Base-by-base conservation (phyloP, 2,888 invertebrate species). In the Conus canariensis region DNA sequence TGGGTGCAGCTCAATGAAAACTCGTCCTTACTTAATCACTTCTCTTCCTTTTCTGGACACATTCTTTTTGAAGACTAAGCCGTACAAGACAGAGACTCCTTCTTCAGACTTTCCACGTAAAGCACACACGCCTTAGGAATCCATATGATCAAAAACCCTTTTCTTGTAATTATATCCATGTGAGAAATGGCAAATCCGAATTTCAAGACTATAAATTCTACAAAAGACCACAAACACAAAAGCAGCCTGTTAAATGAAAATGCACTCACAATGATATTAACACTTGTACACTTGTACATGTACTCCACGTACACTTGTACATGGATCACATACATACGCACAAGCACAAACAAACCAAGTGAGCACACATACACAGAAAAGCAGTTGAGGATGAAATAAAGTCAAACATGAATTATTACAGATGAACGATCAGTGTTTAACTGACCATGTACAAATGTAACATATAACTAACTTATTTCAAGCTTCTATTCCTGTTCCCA, bases 41-140 rank as follows among this genome's bases (percentile, higher is more conserved):
- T 95, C 80, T 95, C 96, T 0, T 95, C 96, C 9, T 96, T 96
- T 92, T 95, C 96, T 30, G 96, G 96, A 16, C 95, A 94, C 90
- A 92, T 96, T 56, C 90, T 96, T 58, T 95, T 94, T 92, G 94
- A 94, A 77, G 94, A 95, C 85, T 93, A 89, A 92, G 1, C 14
- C 19, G 12, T 14, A 64, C 30, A 59, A 59, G 59, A 7, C 5
- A 16, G 12, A 64, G 10, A 10, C 45, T 6, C 56, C 60, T 64
- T 64, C 60, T 14, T 64, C n/a, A 74, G 19, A 74, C 22, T 74
- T 74, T 74, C 22, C 74, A 74, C 2, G 22, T 25, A 22, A 74
- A 25, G 22, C 22, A n/a, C 74, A 74, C 22, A 22, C 9, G 22
- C 5, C 9, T 14, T 14, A 19, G 74, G 25, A 3, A 74, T 25